Evolutionary conservation across 2,113 vertebrate genomes (phyloP).

Genomic region (Oreochromis aureus): DNA sequence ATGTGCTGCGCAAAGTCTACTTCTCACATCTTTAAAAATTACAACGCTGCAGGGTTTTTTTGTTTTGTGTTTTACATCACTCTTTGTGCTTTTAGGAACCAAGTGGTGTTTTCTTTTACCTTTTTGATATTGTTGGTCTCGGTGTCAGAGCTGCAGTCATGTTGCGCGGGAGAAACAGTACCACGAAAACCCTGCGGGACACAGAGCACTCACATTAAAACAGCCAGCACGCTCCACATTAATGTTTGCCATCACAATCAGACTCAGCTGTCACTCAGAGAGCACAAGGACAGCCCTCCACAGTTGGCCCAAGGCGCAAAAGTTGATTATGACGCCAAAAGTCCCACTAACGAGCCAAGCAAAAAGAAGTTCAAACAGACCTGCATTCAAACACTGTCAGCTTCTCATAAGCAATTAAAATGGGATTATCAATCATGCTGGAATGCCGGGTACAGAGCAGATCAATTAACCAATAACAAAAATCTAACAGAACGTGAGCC

Average conservation of each 20-base stretch:
- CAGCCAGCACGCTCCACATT: background rate
- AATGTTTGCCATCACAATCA: slow-evolving; percentile 25
- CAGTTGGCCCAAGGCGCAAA: background rate
- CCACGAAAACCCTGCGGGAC: slow-evolving; percentile 69
- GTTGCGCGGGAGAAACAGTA: slow-evolving; percentile 58
- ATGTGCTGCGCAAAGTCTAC: background rate
- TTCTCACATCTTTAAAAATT: background rate
- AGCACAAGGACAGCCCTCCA: background rate
- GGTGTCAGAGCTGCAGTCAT: slow-evolving; percentile 65
- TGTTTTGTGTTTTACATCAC: background rate
- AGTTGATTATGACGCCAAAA: slow-evolving; percentile 2
- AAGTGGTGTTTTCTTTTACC: slow-evolving; percentile 35
- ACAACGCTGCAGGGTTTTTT: background rate
- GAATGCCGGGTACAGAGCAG: background rate
- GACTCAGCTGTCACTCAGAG: slow-evolving; percentile 15
- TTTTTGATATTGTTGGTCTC: slow-evolving; percentile 72
- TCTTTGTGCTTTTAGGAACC: background rate
- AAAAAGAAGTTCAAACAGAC: background rate
- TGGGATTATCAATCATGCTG: background rate
- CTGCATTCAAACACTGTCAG: background rate
- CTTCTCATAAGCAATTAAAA: background rate
- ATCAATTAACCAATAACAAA: background rate
- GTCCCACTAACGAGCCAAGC: background rate
- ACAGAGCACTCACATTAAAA: slow-evolving; percentile 24
- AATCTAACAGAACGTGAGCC: background rate